Evolutionary conservation across 2,888 invertebrate genomes (phyloP), one percentile per base, ranked within the genome.

Genomic region (Epirrhoe alternata): DNA sequence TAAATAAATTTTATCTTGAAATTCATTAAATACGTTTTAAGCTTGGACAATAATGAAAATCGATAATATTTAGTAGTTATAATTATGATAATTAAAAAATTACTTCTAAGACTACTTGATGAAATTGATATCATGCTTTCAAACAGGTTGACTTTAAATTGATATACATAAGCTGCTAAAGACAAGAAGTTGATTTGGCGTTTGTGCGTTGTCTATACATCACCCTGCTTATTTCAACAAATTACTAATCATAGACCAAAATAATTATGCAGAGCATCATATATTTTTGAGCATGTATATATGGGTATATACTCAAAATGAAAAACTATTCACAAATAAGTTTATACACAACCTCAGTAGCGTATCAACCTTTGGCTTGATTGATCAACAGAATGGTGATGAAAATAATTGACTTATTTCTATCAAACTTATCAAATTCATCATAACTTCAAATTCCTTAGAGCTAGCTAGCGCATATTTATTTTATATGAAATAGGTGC

Each of bases 121-220:
- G 47, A 42, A 16, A 57, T 56, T 63, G 14, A 30, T 53, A 68
- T 38, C 16, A 56, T 30, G 45, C 14, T 45, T 59, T 54, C 24
- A 24, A 30, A 54, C 69, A 30, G 10, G 7, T 42, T 50, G 14
- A n/a, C 52, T 33, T 30, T 42, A n/a, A 45, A 30, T 55, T 69
- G 67, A 58, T 14, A 73, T 55, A 17, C 53, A 61, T 58, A 79
- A 81, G 79, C 78, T 77, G 72, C 71, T 64, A 71, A n/a, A 72
- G 71, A 70, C 55, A 49, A 77, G 75, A 72, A 65, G 71, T 47
- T 56, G 74, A 79, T 6, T 47, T 16, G 81, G 79, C 76, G 78
- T 78, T 88, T 90, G 90, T 90, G 90, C 90, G 90, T 86, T 83
- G 80, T 79, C 69, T 77, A 81, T 80, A 77, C 6, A 50, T 62